A percentile compares a stretch with the other conserved stretches of the same genome.
These are phyloP conservation scores for Diplodus sargus DNA, from an alignment of 2,797 vertebrate species.

Conservation along the genomic window DNA sequence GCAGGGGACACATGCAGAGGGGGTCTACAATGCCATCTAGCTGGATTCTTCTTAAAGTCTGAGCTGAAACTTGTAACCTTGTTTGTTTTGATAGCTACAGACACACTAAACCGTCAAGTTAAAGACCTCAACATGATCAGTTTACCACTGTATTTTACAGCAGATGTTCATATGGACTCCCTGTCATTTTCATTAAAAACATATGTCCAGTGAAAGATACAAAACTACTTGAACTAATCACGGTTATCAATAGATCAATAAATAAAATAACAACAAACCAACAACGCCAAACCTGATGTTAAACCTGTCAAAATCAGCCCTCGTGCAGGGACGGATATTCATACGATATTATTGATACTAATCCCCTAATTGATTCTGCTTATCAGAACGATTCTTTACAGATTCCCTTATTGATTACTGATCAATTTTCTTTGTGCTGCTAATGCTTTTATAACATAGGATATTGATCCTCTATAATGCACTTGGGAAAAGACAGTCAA, in stretches of 20 bases:
- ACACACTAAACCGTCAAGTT: not conserved
- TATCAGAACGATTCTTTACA: too few relatives aligned
- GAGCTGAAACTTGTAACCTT: not conserved
- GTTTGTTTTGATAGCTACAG: not conserved
- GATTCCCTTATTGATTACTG: too few relatives aligned
- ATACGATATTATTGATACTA: too few relatives aligned
- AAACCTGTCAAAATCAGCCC: not conserved
- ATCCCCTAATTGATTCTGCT: too few relatives aligned
- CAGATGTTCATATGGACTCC: not conserved
- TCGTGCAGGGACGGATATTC: too few relatives aligned
- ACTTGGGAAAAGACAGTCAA: too few relatives aligned
- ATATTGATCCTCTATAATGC: too few relatives aligned
- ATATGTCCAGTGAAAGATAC: not conserved
- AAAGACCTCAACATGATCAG: not conserved
- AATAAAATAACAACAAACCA: not conserved
- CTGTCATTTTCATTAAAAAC: not conserved
- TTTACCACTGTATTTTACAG: not conserved
- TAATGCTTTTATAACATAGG: too few relatives aligned
- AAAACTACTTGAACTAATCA: not conserved
- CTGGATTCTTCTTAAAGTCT: slow-evolving; percentile 22
- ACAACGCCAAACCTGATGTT: not conserved
- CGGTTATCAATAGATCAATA: not conserved
- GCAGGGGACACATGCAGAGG: slow-evolving; percentile 32
- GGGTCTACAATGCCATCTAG: slow-evolving; percentile 49
- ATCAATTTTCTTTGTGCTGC: too few relatives aligned